Evolutionary conservation across 2,888 invertebrate genomes (phyloP), one percentile per base, ranked within the genome.

Genomic region (Andrena dorsata): DNA sequence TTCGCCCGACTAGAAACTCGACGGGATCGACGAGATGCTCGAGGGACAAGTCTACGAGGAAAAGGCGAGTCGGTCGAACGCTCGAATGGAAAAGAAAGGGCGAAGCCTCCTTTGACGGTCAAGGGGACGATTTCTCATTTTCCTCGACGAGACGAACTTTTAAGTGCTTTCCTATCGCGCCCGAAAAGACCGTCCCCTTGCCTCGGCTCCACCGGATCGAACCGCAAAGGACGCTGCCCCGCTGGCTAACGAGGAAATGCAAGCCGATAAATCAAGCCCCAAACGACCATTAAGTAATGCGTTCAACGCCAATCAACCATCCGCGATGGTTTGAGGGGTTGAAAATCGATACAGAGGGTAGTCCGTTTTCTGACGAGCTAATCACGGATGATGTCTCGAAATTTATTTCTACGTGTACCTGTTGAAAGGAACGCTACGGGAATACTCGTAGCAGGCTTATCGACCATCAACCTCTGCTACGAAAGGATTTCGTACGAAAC

Each of bases 121-220:
- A 16, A 10, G 20, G 30, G 23, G 51, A 47, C 68, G 60, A 68
- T 68, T 68, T 63, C 32, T 75, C 73, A 65, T 73, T 64, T 65
- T 56, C 30, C 51, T 49, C 26, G n/a, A 6, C 23, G 53, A 16
- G 72, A 41, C 30, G 23, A 73, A 71, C 10, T 64, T 73, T 73
- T 73, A 73, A 73, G 65, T 73, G 65, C 73, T 28, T 28, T 56
- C 35, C 65, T 32, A 56, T 65, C 64, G 73, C 51, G 20, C 41
- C 41, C 35, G 53, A 28, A 13, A 65, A 26, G 30, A 41, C 16
- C 41, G 41, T 13, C 56, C 23, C 4, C 56, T 56, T 26, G 56
- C 56, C 56, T 56, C 56, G 23, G 23, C 10, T 23, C 26, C 56
- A 4, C 53, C 8, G 56, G 4, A 8, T 56, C 23, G 23, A 56